Evolutionary conservation across 2,888 invertebrate species (phyloP).

Genomic region (Dryobotodes eremita): DNA sequence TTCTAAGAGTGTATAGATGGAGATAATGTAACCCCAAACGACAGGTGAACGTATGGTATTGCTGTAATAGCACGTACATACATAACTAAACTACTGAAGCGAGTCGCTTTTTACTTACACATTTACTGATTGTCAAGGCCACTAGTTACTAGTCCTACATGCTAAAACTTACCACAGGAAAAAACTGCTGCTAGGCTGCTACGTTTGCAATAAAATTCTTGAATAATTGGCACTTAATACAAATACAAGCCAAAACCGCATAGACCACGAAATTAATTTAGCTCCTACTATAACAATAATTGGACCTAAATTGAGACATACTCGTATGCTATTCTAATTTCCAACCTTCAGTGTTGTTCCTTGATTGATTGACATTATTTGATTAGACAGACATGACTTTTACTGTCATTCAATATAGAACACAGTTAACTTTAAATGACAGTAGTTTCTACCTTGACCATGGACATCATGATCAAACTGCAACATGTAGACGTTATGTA

Average conservation of each 20-base stretch:
- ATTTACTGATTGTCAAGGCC: constrained; percentile 30
- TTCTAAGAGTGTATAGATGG: background rate
- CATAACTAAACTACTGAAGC: constrained; percentile 24
- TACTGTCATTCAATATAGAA: constrained; percentile 27
- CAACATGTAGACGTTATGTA: background rate
- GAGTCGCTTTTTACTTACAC: constrained; percentile 24
- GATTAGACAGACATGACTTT: background rate
- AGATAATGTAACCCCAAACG: background rate
- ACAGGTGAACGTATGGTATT: background rate
- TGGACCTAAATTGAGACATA: no score
- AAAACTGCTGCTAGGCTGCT: background rate
- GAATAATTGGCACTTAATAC: no score
- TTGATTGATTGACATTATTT: no score
- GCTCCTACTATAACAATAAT: no score
- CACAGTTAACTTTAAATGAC: constrained; percentile 12
- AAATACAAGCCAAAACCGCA: no score
- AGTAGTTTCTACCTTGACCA: constrained; percentile 29
- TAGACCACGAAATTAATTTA: no score
- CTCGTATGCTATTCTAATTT: no score
- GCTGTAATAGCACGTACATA: background rate
- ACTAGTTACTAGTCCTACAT: background rate
- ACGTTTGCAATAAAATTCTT: background rate
- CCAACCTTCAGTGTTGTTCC: no score
- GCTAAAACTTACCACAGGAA: background rate
- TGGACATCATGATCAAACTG: constrained; percentile 4